A percentile compares a stretch with the other conserved stretches of the same genome.
Evolutionary conservation across 2,797 vertebrate species (phyloP).

Genomic region (Serranus cabrilla): DNA sequence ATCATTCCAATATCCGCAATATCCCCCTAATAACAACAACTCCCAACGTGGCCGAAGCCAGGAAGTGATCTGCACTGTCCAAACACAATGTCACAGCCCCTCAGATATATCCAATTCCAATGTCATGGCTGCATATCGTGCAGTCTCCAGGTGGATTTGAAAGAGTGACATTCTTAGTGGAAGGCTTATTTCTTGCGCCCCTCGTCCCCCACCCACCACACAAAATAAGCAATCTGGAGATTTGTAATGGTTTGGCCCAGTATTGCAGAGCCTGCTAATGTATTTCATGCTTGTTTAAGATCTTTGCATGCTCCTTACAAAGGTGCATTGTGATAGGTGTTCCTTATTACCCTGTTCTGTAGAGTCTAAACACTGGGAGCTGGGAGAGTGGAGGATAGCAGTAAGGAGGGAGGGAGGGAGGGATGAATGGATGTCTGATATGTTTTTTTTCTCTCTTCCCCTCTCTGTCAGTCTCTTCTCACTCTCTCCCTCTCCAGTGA

Average conservation of each 20-base stretch:
- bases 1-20: slow-evolving; percentile 61
- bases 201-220: slow-evolving; percentile 20
- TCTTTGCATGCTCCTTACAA: slow-evolving; percentile 82
- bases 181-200: slow-evolving; percentile 60
- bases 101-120: slow-evolving; percentile 73
- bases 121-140: slow-evolving; percentile 69
- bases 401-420: slow-evolving; percentile 42
- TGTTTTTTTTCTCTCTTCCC: slow-evolving; percentile 50
- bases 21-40: slow-evolving; percentile 68
- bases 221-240: slow-evolving; percentile 79
- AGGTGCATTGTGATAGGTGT: slow-evolving; percentile 81
- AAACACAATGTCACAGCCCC: slow-evolving; percentile 76
- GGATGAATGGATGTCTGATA: slow-evolving; percentile 66
- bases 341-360: slow-evolving; percentile 79
- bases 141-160: slow-evolving; percentile 75
- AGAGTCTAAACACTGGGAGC: slow-evolving; percentile 76
- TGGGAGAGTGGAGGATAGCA: slow-evolving; percentile 37
- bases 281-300: slow-evolving; percentile 87
- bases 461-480: slow-evolving; percentile 64
- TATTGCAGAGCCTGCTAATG: slow-evolving; percentile 75
- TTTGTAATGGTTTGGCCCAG: slow-evolving; percentile 80
- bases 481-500: slow-evolving; percentile 72
- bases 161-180: slow-evolving; percentile 69
- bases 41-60: slow-evolving; percentile 58
- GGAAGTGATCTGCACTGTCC: slow-evolving; percentile 76